Base-by-base conservation (phyloP, 2,888 invertebrate species). In the Agriotes lineatus region DNA sequence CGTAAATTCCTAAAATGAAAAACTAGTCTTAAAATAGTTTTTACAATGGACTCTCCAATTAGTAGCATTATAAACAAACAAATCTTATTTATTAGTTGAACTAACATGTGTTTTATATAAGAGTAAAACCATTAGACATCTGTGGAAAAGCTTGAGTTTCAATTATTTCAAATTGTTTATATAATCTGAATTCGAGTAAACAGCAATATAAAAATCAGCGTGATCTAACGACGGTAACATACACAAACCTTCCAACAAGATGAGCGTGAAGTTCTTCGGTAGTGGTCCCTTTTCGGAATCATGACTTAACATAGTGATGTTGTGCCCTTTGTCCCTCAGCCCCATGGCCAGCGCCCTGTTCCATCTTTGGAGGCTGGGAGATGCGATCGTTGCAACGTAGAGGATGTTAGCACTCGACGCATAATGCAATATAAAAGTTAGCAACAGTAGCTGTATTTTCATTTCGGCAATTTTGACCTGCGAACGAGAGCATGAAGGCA, bases 351-450 rank as follows among this genome's bases (percentile, higher is more conserved):
- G 48, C 3, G 72, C 69, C 18, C 67, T 67, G 48, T 72, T 69
- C 73, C 73, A 75, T 52, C 73, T 50, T 54, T 71, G 61, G 10
- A 73, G 67, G 39, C 75, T 75, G 2, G 72, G 70, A 9, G 75
- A 72, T 39, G 69, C 48, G n/a, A 70, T 44, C 20, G 71, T 44
- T 10, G 73, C 68, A 48, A 75, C 64, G 45, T 70, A 70, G 10
- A 75, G 54, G 58, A 75, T 73, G 59, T 75, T 73, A 33, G 67
- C 66, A 57, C 68, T 50, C n/a, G 45, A 52, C 35, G 37, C 68
- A 63, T 68, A 62, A n/a, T 63, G 58, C 7, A 59, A 52, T 25
- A 57, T 42, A 25, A 59, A 48, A 14, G 30, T 35, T 19, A 63
- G 54, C 30, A 63, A 42, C 25, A 62, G 33, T 18, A 45, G 1